Percentiles rank a stretch among this genome's conserved stretches.
phyloP scores from a whole-genome alignment of 2,888 invertebrate genomes.

The Agelastica alni region DNA sequence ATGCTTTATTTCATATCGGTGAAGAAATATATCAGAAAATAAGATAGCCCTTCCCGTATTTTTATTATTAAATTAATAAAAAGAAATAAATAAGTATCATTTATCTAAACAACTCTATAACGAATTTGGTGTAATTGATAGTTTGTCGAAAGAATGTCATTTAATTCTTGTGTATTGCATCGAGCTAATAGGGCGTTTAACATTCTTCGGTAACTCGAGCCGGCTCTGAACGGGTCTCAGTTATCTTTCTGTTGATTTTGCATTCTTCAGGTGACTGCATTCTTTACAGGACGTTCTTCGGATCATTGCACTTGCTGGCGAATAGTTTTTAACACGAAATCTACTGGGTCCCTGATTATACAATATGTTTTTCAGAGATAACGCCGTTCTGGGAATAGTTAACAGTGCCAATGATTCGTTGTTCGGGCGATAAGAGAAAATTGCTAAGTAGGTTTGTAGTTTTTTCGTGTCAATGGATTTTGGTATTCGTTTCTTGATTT shows the following conservation, averaged over 20 bases:
- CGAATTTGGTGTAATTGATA: no score
- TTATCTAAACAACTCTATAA: no score
- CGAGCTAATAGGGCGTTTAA: no score
- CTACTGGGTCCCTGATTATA: conserved; percentile 16
- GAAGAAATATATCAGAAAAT: no score
- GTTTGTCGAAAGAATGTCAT: no score
- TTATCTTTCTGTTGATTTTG: conserved; percentile 51
- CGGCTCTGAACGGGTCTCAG: conserved; percentile 35
- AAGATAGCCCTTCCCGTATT: no score
- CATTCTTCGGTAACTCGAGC: conserved; percentile 2
- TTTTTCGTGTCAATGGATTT: conserved; percentile 6
- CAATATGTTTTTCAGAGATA: conserved; percentile 17
- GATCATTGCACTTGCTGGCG: conserved; percentile 49
- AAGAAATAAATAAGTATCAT: no score
- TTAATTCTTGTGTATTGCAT: not conserved
- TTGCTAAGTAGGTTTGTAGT: conserved; percentile 6
- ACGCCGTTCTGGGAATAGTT: conserved; percentile 19
- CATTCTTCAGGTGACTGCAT: conserved; percentile 52
- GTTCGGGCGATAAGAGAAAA: conserved; percentile 1
- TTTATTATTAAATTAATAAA: no score
- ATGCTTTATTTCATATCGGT: no score
- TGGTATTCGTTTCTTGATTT: no score
- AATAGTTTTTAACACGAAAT: conserved; percentile 47
- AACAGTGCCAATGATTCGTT: conserved; percentile 12
- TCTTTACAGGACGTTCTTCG: conserved; percentile 49